These are phyloP conservation scores for Alces alces DNA, from an alignment of 2,113 vertebrate genomes.

Conservation along the genomic window DNA sequence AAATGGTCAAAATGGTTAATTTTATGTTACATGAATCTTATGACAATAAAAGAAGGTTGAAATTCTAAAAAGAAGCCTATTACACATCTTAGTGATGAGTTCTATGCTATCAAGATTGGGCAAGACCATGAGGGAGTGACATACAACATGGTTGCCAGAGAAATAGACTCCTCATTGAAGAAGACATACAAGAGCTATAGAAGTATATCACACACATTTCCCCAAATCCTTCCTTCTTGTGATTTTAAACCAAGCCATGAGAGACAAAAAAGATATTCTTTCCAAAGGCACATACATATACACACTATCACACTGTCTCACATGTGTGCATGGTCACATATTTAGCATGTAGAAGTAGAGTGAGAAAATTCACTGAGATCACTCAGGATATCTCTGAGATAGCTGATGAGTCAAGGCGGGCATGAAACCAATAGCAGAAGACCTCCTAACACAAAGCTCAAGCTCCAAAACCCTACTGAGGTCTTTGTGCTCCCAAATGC, in stretches of 20 bases:
- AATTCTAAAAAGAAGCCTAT: background rate
- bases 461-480: background rate
- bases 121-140: background rate
- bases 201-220: background rate
- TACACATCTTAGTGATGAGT: background rate
- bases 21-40: background rate
- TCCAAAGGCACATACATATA: background rate
- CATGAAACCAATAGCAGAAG: background rate
- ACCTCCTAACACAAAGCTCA: background rate
- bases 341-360: background rate
- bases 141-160: background rate
- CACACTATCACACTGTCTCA: background rate
- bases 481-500: background rate
- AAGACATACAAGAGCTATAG: background rate
- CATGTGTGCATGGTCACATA: background rate
- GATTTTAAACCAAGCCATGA: background rate
- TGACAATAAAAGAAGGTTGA: background rate
- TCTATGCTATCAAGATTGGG: background rate
- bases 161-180: background rate
- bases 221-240: background rate
- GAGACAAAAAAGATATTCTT: background rate
- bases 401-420: background rate
- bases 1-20: background rate
- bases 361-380: background rate
- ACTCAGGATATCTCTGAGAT: background rate